Percentiles rank a stretch among this genome's conserved stretches.
These are phyloP conservation scores for Sclerodermus sp. DNA, from an alignment of 2,888 invertebrate species.

Conservation along the genomic window DNA sequence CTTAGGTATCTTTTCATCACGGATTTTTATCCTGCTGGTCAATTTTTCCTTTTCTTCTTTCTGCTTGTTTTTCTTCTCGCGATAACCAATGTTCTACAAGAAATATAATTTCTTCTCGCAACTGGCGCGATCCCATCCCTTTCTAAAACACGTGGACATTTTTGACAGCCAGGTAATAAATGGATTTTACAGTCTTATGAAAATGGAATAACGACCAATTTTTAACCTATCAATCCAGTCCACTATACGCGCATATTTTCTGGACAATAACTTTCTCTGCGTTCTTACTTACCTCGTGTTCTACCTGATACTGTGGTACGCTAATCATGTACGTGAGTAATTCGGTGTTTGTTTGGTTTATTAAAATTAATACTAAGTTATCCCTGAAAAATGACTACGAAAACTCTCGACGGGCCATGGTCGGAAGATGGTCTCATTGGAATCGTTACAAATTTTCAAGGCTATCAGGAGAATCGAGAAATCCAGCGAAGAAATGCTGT, in stretches of 20 bases:
- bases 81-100: slow-evolving; percentile 34
- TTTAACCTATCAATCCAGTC: slow-evolving; percentile 31
- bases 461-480: slow-evolving; percentile 42
- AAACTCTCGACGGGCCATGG: too few relatives aligned
- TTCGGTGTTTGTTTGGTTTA: too few relatives aligned
- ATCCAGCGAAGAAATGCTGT: slow-evolving; percentile 40
- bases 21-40: too few relatives aligned
- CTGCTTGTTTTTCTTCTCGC: too few relatives aligned
- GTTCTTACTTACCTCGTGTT: slow-evolving; percentile 43
- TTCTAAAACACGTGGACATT: slow-evolving; percentile 41
- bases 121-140: slow-evolving; percentile 32
- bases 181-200: neutral
- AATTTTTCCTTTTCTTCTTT: too few relatives aligned
- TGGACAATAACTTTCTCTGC: slow-evolving; percentile 46
- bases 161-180: slow-evolving; percentile 42
- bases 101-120: slow-evolving; percentile 33
- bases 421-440: too few relatives aligned
- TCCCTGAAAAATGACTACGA: too few relatives aligned
- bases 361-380: too few relatives aligned
- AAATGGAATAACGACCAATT: neutral
- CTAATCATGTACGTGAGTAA: slow-evolving; percentile 40
- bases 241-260: slow-evolving; percentile 44
- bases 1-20: too few relatives aligned
- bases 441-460: too few relatives aligned
- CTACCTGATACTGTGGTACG: slow-evolving; percentile 47